Evolutionary conservation across 2,113 vertebrate species (phyloP).

Genomic region (Andinoacara biseriatus): DNA sequence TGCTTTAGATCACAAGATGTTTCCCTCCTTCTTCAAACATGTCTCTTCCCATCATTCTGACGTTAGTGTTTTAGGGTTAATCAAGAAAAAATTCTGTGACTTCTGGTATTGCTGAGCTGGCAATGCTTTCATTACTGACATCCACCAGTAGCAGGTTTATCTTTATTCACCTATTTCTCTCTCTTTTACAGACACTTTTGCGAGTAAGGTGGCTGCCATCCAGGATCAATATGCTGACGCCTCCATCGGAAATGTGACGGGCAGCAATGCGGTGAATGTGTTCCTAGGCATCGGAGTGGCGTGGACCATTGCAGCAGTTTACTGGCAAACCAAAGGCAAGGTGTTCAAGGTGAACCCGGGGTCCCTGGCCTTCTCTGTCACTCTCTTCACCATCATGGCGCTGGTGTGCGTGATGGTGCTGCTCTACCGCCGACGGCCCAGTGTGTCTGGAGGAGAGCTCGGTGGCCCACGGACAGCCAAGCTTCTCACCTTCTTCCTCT

Average conservation of each 20-base stretch:
- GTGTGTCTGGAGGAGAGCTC: slow-evolving; percentile 81
- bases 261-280: slow-evolving; percentile 87
- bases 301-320: slow-evolving; percentile 85
- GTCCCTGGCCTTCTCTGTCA: slow-evolving; percentile 86
- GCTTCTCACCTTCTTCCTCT: slow-evolving; percentile 81
- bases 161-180: not conserved
- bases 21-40: too few species aligned
- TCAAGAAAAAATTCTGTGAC: too few species aligned
- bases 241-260: slow-evolving; percentile 87
- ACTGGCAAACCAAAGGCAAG: slow-evolving; percentile 81
- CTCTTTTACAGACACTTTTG: slow-evolving; percentile 81
- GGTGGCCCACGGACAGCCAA: slow-evolving; percentile 85
- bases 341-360: slow-evolving; percentile 81
- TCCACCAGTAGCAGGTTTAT: not conserved
- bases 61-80: too few species aligned
- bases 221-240: slow-evolving; percentile 88
- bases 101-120: too few species aligned
- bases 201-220: slow-evolving; percentile 86
- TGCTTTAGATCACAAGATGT: too few species aligned
- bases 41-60: too few species aligned
- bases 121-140: not conserved
- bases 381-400: slow-evolving; percentile 84
- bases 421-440: slow-evolving; percentile 82
- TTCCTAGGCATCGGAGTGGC: slow-evolving; percentile 87
- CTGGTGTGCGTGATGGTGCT: slow-evolving; percentile 74